Evolutionary conservation across 2,888 invertebrate species (phyloP).

Genomic region (Sphaerophoria taeniata): DNA sequence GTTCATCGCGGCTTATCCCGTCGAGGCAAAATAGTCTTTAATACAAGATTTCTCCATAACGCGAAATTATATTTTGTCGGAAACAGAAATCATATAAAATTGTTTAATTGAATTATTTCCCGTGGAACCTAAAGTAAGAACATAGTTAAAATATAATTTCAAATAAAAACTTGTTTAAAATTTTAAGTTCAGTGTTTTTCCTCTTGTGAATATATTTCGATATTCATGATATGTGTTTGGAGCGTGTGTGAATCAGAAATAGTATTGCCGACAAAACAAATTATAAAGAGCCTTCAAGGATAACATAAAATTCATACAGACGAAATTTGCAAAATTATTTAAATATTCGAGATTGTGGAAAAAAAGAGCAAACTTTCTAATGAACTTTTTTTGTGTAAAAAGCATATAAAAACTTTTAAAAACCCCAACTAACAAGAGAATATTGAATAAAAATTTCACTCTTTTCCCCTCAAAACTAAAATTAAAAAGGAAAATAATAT

Average conservation of each 20-base stretch:
- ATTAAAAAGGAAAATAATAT: slow-evolving; percentile 43
- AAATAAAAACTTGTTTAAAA: slow-evolving; percentile 9
- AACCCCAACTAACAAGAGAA: slow-evolving; percentile 50
- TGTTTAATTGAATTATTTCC: not conserved
- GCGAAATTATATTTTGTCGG: slow-evolving; percentile 8
- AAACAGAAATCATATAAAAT: not conserved
- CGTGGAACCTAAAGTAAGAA: not conserved
- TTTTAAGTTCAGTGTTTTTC: slow-evolving; percentile 36
- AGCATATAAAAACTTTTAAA: slow-evolving; percentile 45
- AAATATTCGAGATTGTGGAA: slow-evolving; percentile 18
- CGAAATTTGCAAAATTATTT: slow-evolving; percentile 37
- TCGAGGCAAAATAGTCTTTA: slow-evolving; percentile 40
- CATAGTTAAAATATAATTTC: not conserved
- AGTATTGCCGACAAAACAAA: not conserved
- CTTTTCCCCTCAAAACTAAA: slow-evolving; percentile 49
- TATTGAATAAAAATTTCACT: slow-evolving; percentile 50
- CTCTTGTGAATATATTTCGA: slow-evolving; percentile 32
- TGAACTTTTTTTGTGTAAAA: slow-evolving; percentile 47
- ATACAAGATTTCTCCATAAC: slow-evolving; percentile 35
- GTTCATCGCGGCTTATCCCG: slow-evolving; percentile 70
- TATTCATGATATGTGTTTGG: slow-evolving; percentile 44
- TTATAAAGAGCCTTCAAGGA: not conserved
- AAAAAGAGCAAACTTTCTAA: slow-evolving; percentile 59
- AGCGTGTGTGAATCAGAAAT: slow-evolving; percentile 51
- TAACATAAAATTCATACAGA: slow-evolving; percentile 9